phyloP scores from a whole-genome alignment of 37 sponge, comb jelly and placozoan genomes.

The Theonella swinhoei region DNA sequence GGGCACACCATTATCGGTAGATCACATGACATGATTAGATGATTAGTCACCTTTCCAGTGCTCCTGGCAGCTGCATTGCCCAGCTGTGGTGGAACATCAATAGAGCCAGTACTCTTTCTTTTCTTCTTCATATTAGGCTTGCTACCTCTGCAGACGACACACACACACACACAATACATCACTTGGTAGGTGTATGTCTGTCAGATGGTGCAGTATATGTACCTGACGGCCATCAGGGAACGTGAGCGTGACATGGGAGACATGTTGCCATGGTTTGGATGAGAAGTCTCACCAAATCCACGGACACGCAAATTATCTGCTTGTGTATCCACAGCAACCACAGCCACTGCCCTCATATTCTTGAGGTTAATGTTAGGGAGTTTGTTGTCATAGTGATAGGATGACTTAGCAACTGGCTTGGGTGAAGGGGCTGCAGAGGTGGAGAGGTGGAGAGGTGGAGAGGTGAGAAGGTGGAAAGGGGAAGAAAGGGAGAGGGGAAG shows the following conservation, averaged over 20 bases:
- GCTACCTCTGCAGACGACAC: too few species aligned
- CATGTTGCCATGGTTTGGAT: not conserved
- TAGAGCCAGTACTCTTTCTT: constrained; percentile 44
- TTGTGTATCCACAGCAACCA: constrained; percentile 73
- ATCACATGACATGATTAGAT: too few species aligned
- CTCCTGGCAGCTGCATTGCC: too few species aligned
- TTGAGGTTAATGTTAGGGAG: not conserved
- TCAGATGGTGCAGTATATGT: too few species aligned
- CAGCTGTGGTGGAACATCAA: too few species aligned
- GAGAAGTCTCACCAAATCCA: not conserved
- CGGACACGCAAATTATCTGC: constrained; percentile 38
- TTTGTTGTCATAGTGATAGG: not conserved
- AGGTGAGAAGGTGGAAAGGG: not conserved
- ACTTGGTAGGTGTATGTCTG: too few species aligned
- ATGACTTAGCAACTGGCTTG: not conserved
- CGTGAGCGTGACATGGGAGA: constrained; percentile 24
- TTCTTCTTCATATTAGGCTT: constrained; percentile 17
- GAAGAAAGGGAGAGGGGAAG: not conserved
- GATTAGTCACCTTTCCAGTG: too few species aligned
- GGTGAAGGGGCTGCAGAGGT: not conserved
- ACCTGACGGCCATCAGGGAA: constrained; percentile 43
- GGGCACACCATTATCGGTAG: too few species aligned
- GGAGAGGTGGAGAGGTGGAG: not conserved
- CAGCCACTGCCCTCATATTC: constrained; percentile 49
- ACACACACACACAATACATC: too few species aligned